A percentile compares a stretch with the other conserved stretches of the same genome.
phyloP scores from a whole-genome alignment of 2,888 invertebrate genomes.

The Limenitis camilla region DNA sequence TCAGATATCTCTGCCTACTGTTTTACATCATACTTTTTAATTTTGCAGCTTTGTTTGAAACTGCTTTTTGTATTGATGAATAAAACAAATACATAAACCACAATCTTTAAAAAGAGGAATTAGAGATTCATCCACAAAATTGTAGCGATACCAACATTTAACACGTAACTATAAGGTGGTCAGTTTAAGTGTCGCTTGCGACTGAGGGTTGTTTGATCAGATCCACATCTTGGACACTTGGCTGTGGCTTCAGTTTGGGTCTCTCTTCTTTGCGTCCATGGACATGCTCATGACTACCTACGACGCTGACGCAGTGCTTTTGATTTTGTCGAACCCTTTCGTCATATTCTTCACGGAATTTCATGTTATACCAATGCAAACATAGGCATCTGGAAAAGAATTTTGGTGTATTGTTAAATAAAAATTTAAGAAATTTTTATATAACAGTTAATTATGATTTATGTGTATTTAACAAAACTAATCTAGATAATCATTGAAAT shows the following conservation, averaged over 20 bases:
- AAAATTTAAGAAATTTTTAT: too few species aligned
- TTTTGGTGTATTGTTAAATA: too few species aligned
- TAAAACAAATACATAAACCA: too few species aligned
- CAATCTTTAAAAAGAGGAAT: too few species aligned
- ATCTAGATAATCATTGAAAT: too few species aligned
- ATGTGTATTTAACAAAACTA: too few species aligned
- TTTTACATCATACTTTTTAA: too few species aligned
- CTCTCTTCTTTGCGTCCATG: slow-evolving; percentile 32
- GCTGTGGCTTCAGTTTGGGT: slow-evolving; percentile 56
- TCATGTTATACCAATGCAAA: slow-evolving; percentile 76
- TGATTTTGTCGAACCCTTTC: slow-evolving; percentile 57
- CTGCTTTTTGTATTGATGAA: too few species aligned
- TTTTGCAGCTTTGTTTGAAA: too few species aligned
- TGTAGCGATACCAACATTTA: slow-evolving; percentile 12
- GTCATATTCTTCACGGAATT: slow-evolving; percentile 58
- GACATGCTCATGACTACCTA: slow-evolving; percentile 43
- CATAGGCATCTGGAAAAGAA: slow-evolving; percentile 81
- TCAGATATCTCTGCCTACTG: too few species aligned
- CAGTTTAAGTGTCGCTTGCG: slow-evolving; percentile 65
- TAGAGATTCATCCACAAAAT: not conserved
- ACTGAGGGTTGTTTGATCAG: slow-evolving; percentile 70
- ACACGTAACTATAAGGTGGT: slow-evolving; percentile 24
- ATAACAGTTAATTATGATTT: too few species aligned
- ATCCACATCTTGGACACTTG: slow-evolving; percentile 74
- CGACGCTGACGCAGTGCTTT: slow-evolving; percentile 65